phyloP scores from a whole-genome alignment of 2,888 invertebrate species.

The Dryocosmus kuriphilus region DNA sequence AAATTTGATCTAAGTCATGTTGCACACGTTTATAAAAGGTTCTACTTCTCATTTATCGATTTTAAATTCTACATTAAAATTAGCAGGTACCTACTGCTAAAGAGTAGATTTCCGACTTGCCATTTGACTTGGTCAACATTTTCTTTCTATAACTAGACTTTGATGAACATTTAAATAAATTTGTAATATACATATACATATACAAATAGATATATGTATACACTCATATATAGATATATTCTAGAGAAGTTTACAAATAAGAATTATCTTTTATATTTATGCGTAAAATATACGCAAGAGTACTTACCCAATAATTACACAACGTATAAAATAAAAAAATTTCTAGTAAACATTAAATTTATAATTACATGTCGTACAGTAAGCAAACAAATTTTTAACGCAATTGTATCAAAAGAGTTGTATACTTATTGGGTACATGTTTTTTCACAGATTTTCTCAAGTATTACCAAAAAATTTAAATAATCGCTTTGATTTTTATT shows the following conservation, averaged over 20 bases:
- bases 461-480: neutral
- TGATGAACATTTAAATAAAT: conserved; percentile 22
- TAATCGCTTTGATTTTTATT: neutral
- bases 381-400: neutral
- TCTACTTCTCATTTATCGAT: no score
- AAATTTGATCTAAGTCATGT: neutral
- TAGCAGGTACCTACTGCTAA: no score
- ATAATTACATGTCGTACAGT: no score
- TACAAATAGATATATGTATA: conserved; percentile 32
- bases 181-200: conserved; percentile 8
- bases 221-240: conserved; percentile 20
- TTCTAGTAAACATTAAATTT: neutral
- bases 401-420: neutral
- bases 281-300: conserved; percentile 7
- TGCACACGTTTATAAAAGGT: neutral
- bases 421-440: neutral
- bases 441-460: neutral
- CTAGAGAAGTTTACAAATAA: conserved; percentile 17
- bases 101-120: neutral
- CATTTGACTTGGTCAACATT: neutral
- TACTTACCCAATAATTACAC: conserved; percentile 30
- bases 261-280: conserved; percentile 7
- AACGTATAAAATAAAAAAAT: neutral
- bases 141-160: neutral
- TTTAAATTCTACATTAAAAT: no score